A percentile compares a stretch with the other conserved stretches of the same genome.
These are phyloP conservation scores for Drosophila quasianomalipes DNA, from an alignment of 2,888 invertebrate genomes.

Conservation along the genomic window DNA sequence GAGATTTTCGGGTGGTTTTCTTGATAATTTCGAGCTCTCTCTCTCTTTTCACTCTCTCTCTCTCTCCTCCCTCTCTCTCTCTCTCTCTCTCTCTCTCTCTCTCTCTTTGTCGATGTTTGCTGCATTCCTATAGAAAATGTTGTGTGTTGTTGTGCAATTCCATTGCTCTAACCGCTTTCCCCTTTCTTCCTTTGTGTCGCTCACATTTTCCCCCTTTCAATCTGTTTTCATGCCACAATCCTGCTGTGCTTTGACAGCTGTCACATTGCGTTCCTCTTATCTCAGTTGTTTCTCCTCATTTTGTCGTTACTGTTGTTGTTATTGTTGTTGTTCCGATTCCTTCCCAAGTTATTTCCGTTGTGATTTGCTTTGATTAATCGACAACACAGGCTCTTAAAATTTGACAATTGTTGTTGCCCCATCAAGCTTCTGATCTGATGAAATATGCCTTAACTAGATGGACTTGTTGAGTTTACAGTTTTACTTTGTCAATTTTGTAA, in stretches of 20 bases:
- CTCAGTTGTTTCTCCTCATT: slow-evolving; percentile 26
- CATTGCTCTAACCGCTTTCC: neutral
- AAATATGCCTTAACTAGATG: slow-evolving; percentile 7
- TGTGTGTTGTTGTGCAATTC: slow-evolving; percentile 8
- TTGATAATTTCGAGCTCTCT: slow-evolving; percentile 33
- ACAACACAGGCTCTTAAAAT: slow-evolving; percentile 25
- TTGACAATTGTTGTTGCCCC: slow-evolving; percentile 7
- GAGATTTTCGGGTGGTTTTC: slow-evolving; percentile 60
- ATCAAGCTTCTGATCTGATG: neutral
- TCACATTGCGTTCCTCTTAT: slow-evolving; percentile 66
- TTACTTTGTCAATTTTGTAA: neutral
- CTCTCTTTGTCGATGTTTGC: neutral
- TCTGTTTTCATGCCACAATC: slow-evolving; percentile 52
- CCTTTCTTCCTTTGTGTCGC: neutral
- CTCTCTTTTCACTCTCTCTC: neutral
- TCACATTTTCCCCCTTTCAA: slow-evolving; percentile 4
- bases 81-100: neutral
- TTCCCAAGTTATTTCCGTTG: slow-evolving; percentile 36
- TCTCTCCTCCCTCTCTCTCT: neutral
- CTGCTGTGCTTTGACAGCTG: slow-evolving; percentile 75
- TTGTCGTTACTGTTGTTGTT: slow-evolving; percentile 23
- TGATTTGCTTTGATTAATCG: slow-evolving; percentile 67
- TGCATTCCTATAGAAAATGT: slow-evolving; percentile 46
- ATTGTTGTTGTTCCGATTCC: slow-evolving; percentile 20
- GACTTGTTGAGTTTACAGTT: slow-evolving; percentile 12